Evolutionary conservation across 1,140 invertebrate species (phyloP), one percentile per base, ranked within the genome.

Genomic region (Drosophila tsacasi): DNA sequence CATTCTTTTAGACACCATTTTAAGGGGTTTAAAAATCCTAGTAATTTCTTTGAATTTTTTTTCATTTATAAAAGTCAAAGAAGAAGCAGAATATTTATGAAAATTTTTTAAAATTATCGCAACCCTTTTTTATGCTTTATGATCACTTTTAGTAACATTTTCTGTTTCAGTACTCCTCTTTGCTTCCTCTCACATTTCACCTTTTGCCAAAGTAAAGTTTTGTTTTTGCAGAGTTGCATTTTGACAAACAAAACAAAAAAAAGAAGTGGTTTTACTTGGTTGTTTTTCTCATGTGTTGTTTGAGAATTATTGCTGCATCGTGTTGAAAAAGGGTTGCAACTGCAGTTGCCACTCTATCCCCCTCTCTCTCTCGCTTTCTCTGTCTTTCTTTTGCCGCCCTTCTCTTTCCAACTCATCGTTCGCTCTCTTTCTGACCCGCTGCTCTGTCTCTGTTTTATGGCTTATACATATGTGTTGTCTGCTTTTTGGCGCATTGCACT

Each of bases 401-500:
- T 55, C 25, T 42, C 12, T 10, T n/a, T 59, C 19, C 21, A 57
- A 39, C 54, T 9, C 30, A 23, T 50, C 9, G 8, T 44, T 25
- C 37, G 19, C n/a, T 67, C 40, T 57, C 60, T 46, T 47, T 62
- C 35, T 25, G 7, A 13, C 37, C 30, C 42, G 30, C 35, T 25
- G 30, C 35, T 25, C 40, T 55, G 65, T 71, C 68, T 68, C 61
- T 64, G 63, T 44, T 64, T 78, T 44, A 66, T 54, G 59, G 57
- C 54, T 50, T 47, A 46, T 77, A 72, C 79, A 76, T 77, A 73
- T 82, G 80, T 81, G 63, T 79, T 44, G 77, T 84, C 67, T 85
- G 69, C 65, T 72, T 90, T 89, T 90, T 90, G 85, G 85, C 85
- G 85, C 85, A 89, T 90, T 89, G 85, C 85, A 89, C 86, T 89